Percentiles rank a stretch among this genome's conserved stretches.
phyloP scores from a whole-genome alignment of 2,888 invertebrate genomes.

The Mallateleia sp. region DNA sequence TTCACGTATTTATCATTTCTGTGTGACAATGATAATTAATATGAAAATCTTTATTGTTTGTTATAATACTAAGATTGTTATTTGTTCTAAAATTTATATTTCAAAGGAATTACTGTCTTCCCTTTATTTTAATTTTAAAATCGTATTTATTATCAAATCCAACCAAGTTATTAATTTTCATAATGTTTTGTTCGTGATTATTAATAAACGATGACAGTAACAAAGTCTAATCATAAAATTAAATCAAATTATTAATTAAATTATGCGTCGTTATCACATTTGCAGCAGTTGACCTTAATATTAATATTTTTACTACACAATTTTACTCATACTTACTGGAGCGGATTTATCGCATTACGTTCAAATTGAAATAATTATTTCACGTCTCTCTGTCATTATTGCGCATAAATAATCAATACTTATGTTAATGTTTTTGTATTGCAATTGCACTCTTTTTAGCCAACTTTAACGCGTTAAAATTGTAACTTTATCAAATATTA shows the following conservation, averaged over 20 bases:
- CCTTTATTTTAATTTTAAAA: not conserved
- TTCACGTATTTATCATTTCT: not conserved
- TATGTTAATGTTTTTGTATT: not conserved
- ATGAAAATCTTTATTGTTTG: not conserved
- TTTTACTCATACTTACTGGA: slow-evolving; percentile 6
- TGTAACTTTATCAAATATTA: too few relatives aligned
- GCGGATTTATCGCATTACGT: slow-evolving; percentile 2
- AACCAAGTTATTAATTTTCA: not conserved
- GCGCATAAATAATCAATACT: not conserved
- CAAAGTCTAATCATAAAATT: not conserved
- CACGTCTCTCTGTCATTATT: not conserved
- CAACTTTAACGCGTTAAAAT: too few relatives aligned
- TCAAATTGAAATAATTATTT: slow-evolving; percentile 7
- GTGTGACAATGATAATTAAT: not conserved
- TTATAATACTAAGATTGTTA: not conserved
- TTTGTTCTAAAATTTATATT: not conserved
- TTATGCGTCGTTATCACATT: not conserved
- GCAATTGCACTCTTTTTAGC: too few relatives aligned
- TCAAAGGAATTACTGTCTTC: not conserved
- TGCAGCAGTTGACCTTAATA: slow-evolving; percentile 5
- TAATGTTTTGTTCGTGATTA: too few relatives aligned
- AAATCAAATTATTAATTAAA: slow-evolving; percentile 4
- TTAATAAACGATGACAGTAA: too few relatives aligned
- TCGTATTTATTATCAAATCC: not conserved
- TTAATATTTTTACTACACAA: slow-evolving; percentile 7